Base-by-base conservation (phyloP, 2,113 vertebrate species). In the Himantopus leucocephalus region DNA sequence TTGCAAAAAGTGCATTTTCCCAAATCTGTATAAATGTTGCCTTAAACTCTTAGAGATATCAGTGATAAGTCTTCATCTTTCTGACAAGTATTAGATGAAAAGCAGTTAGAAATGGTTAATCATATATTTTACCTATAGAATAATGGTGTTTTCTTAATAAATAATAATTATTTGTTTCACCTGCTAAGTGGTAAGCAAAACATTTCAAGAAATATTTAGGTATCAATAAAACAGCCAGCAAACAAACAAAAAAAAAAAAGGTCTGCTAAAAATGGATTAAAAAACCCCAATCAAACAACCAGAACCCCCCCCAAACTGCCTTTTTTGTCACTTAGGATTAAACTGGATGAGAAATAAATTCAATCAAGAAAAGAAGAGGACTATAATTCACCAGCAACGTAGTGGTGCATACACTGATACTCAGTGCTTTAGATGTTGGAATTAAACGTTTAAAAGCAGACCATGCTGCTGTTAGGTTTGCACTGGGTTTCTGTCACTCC, bases 291-390 rank as follows among this genome's bases (percentile, higher is more conserved):
- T 2, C 1, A 32, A 80, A 6, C 2, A 26, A 50, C 2, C 8
- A 47, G 63, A 39, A 15, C 3, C 6, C 8, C 1, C 5, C 5
- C 41, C 41, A 26, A 0, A 10, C 12, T 60, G 11, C 4, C 2
- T 5, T 56, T 45, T 91, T 45, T 3, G 8, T 50, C 4, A 32
- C 3, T 24, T 43, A 60, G 34, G 6, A n/a, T 52, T 52, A 80
- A 23, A 74, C 39, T 3, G 12, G 11, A 18, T 21, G 3, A 45
- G 10, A 87, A 81, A 45, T 47, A 50, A 74, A 87, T 52, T 66
- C 5, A 58, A 10, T 9, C 0, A 5, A 35, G 68, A 41, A 68
- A 32, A 18, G 30, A 64, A 45, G 7, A 39, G 43, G 6, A 47
- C 10, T 55, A 3, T 66, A 62, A 34, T 34, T 73, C 20, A 27